Percentiles rank a stretch among this genome's conserved stretches.
phyloP scores from a whole-genome alignment of 2,113 vertebrate genomes.

The Dromiciops gliroides region DNA sequence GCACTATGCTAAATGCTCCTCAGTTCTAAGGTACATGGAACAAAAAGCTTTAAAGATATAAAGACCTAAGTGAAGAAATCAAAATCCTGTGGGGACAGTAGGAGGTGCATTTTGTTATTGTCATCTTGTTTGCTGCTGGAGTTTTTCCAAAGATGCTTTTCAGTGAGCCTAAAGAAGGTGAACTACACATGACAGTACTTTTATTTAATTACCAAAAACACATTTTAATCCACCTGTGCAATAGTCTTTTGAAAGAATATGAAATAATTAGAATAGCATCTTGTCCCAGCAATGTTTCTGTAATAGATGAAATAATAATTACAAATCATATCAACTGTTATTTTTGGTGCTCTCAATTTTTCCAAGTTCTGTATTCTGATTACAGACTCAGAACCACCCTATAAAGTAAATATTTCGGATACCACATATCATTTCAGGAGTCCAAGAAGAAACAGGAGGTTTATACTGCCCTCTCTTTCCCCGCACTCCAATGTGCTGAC shows the following conservation, averaged over 20 bases:
- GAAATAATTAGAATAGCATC: not conserved
- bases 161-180: not conserved
- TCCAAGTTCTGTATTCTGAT: not conserved
- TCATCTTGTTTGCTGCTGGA: not conserved
- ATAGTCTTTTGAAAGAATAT: not conserved
- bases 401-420: not conserved
- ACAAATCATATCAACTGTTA: not conserved
- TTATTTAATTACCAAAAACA: not conserved
- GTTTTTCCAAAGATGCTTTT: not conserved
- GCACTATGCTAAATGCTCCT: not conserved
- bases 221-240: not conserved
- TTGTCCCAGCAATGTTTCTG: not conserved
- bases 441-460: not conserved
- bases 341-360: not conserved
- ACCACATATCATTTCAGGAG: not conserved
- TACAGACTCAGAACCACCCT: not conserved
- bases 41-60: not conserved
- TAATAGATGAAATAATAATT: not conserved
- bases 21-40: not conserved
- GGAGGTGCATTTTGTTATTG: not conserved
- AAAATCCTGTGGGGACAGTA: not conserved
- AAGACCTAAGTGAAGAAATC: not conserved
- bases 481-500: not conserved
- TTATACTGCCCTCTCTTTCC: not conserved
- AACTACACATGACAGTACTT: not conserved